phyloP scores from a whole-genome alignment of 1,140 invertebrate genomes.

The Drosophila persimilis region DNA sequence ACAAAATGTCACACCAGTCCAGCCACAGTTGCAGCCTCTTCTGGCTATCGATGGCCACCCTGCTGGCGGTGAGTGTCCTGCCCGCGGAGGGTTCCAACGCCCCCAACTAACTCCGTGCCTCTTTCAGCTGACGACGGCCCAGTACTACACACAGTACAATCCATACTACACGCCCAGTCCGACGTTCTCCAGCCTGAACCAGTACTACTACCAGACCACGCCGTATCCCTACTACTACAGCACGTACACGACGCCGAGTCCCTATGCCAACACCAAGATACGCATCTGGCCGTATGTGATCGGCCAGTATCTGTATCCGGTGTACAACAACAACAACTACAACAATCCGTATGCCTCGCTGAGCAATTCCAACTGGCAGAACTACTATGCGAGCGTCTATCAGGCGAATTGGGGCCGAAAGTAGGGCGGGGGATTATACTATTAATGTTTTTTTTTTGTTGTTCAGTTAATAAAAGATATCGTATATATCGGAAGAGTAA shows the following conservation, averaged over 20 bases:
- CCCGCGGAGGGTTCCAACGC: not conserved
- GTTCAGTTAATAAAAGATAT: slow-evolving; percentile 15
- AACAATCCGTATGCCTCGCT: slow-evolving; percentile 64
- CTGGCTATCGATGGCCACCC: slow-evolving; percentile 24
- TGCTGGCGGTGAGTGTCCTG: slow-evolving; percentile 35
- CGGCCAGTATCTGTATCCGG: slow-evolving; percentile 71
- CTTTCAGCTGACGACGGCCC: slow-evolving; percentile 36
- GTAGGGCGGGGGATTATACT: slow-evolving; percentile 25
- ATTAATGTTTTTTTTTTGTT: not conserved
- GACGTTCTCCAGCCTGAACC: slow-evolving; percentile 60
- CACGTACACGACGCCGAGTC: slow-evolving; percentile 49
- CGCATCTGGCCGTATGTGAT: slow-evolving; percentile 77
- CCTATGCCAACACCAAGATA: slow-evolving; percentile 52
- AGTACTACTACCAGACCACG: slow-evolving; percentile 57
- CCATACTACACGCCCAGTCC: slow-evolving; percentile 61
- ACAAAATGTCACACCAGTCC: slow-evolving; percentile 25
- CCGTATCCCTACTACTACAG: slow-evolving; percentile 62
- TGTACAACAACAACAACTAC: slow-evolving; percentile 60
- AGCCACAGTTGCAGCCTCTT: not conserved
- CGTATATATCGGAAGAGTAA: slow-evolving; percentile 12
- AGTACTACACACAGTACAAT: slow-evolving; percentile 64
- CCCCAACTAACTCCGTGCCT: not conserved
- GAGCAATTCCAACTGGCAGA: slow-evolving; percentile 57
- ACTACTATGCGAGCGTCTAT: slow-evolving; percentile 62
- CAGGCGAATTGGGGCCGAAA: slow-evolving; percentile 59